Evolutionary conservation across 2,113 vertebrate genomes (phyloP), one percentile per base, ranked within the genome.

Genomic region (Bombycilla garrulus): DNA sequence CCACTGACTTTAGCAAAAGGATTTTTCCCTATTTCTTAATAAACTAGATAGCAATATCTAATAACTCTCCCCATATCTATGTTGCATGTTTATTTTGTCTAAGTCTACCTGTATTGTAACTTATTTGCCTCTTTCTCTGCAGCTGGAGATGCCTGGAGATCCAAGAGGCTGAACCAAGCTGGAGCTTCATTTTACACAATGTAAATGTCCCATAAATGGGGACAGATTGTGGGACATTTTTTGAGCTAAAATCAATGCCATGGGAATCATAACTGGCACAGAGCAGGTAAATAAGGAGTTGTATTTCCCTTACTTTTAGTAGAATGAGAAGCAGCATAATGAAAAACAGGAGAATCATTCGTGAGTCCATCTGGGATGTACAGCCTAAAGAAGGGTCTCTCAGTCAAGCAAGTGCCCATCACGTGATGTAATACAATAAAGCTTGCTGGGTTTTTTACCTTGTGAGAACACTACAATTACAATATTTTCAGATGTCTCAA

Each of bases 381-480:
- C 10, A 62, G 45, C 10, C 5, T 4, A 57, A 69, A 62, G 26
- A 79, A 79, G 2, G 11, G 7, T 53, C 28, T 71, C 53, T 76
- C 36, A 47, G 11, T 33, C 60, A 35, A 74, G 12, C 7, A 76
- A 12, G 4, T 50, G 10, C 4, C 12, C 17, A 23, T 33, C 25
- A 57, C 0, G 0, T 61, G 22, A 56, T 54, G 24, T 36, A 15
- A 48, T 36, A 54, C 1, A 5, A 50, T 25, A 18, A 48, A n/a
- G 7, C n/a, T 12, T 36, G 4, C 1, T 38, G 17, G 2, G 0
- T 19, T 47, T 72, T 40, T 42, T 47, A 1, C 6, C 17, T 45
- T 54, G 10, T n/a, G 36, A 67, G 23, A 85, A 36, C 11, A 33
- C 13, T 45, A 62, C 4, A 45, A 17, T 50, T 66, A 40, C 8